A percentile compares a stretch with the other conserved stretches of the same genome.
Evolutionary conservation across 2,888 invertebrate species (phyloP).

Genomic region (Himalopsyche japonica): DNA sequence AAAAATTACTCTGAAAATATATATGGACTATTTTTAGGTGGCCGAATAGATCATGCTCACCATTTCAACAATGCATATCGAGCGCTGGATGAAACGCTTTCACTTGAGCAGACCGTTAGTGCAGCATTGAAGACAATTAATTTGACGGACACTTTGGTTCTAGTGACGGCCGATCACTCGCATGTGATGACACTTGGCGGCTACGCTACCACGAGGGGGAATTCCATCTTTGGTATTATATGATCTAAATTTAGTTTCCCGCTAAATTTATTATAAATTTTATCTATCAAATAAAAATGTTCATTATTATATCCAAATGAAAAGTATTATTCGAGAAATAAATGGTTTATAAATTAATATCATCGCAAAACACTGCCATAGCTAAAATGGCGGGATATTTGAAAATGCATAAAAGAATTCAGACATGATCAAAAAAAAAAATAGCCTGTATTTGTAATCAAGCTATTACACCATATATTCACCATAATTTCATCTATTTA

Average conservation of each 20-base stretch:
- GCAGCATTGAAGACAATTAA: conserved; percentile 61
- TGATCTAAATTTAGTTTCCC: neutral
- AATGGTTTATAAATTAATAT: too few species aligned
- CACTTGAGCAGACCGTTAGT: conserved; percentile 63
- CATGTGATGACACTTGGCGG: conserved; percentile 68
- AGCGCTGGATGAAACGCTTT: conserved; percentile 66
- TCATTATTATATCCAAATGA: too few species aligned
- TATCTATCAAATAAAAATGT: too few species aligned
- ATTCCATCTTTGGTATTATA: conserved; percentile 64
- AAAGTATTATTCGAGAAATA: too few species aligned
- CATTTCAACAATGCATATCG: conserved; percentile 68
- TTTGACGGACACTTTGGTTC: conserved; percentile 56
- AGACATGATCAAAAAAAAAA: too few species aligned
- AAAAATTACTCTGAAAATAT: neutral
- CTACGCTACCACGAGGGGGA: conserved; percentile 65
- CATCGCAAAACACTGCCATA: too few species aligned
- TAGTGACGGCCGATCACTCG: conserved; percentile 69
- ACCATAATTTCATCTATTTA: too few species aligned
- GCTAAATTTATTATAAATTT: too few species aligned
- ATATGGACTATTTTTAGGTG: conserved; percentile 51
- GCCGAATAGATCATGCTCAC: conserved; percentile 68
- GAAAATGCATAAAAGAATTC: too few species aligned
- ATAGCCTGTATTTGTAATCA: too few species aligned
- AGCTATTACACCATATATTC: too few species aligned
- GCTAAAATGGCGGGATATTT: too few species aligned